Evolutionary conservation across 2,113 vertebrate genomes (phyloP), one percentile per base, ranked within the genome.

Genomic region (Acinonyx jubatus): DNA sequence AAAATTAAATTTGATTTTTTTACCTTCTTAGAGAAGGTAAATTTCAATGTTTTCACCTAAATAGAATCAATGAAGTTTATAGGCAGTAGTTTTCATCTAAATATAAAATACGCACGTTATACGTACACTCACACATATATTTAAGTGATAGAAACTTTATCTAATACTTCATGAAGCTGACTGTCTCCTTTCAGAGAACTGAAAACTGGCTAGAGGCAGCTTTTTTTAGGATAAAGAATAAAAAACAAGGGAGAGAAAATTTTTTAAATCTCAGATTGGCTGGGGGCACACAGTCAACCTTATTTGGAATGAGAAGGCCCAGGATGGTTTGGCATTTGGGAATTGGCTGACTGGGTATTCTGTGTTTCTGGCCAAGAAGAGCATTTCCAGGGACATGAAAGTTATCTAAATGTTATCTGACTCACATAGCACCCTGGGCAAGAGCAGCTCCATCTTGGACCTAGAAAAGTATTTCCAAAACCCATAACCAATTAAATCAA

Each of bases 401-500:
- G 18, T 21, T n/a, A 52, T 79, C 18, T 21, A 21, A 50, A 33
- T 79, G 33, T 79, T n/a, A n/a, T 19, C 33, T 79, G n/a, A 11
- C 76, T 79, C 29, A 18, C 9, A n/a, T 23, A 31, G 27, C 41
- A 48, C 14, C 27, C 41, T 78, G 27, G 48, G 48, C 76, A 79
- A 52, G 31, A 52, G 18, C 48, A 52, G 48, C 29, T 52, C 29
- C 76, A n/a, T 29, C 31, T n/a, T 13, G 48, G 48, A 18, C 48
- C 31, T 52, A 79, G 18, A n/a, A 79, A 79, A n/a, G 21, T 79
- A 52, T 79, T 79, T 79, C 76, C 45, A n/a, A 50, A 52, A 79
- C 50, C n/a, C 33, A 52, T 92, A 85, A 92, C 4, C 63, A 95
- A 91, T 74, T 95, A 89, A 97, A 89, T 81, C 66, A 83, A 3